These are phyloP conservation scores for Apamea anceps DNA, from an alignment of 2,888 invertebrate genomes.

Conservation along the genomic window DNA sequence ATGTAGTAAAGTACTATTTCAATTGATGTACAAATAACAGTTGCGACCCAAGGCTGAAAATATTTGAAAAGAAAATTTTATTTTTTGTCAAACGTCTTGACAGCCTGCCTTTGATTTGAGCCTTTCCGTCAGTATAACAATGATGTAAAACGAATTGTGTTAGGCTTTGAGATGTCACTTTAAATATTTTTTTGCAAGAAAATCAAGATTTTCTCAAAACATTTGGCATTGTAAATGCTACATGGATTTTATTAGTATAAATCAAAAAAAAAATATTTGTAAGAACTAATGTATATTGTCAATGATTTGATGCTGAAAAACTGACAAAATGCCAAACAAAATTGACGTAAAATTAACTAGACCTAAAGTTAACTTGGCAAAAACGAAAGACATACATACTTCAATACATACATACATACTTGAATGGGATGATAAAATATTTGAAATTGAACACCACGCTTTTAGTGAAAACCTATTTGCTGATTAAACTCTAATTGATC, in stretches of 20 bases:
- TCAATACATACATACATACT: too few species aligned
- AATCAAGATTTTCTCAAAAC: not conserved
- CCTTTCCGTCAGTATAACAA: slow-evolving; percentile 43
- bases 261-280: not conserved
- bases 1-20: slow-evolving; percentile 39
- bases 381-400: not conserved
- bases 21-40: slow-evolving; percentile 14
- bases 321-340: slow-evolving; percentile 5
- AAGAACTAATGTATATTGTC: not conserved
- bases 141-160: slow-evolving; percentile 39
- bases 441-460: not conserved
- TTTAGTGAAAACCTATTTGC: not conserved
- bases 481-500: not conserved
- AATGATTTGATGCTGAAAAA: not conserved
- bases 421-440: not conserved
- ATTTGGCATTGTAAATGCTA: not conserved
- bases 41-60: slow-evolving; percentile 36
- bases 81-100: slow-evolving; percentile 43
- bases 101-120: slow-evolving; percentile 53
- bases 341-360: not conserved
- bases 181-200: slow-evolving; percentile 9
- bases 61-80: slow-evolving; percentile 20
- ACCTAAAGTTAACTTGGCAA: not conserved
- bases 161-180: slow-evolving; percentile 19
- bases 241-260: not conserved